Evolutionary conservation across 2,888 invertebrate species (phyloP), one percentile per base, ranked within the genome.

Genomic region (Sycophila texana): DNA sequence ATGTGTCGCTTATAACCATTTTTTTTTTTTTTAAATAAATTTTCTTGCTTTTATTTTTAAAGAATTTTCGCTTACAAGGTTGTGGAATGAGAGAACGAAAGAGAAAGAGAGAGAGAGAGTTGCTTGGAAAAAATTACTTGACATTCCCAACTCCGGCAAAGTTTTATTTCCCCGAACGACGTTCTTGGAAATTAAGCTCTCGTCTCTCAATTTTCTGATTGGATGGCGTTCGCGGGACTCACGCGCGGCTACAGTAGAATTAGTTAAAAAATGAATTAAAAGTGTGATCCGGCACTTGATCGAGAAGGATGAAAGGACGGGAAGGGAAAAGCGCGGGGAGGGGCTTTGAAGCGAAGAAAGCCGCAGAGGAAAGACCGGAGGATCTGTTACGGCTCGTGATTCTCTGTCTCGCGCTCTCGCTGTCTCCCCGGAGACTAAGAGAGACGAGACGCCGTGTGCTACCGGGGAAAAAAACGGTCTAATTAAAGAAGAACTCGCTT

Each of bases 401-500:
- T 89, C 85, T 87, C 83, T 85, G 84, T 26, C n/a, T 14, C 49
- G 20, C 30, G 39, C 14, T 70, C 30, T 22, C 55, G 20, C 71
- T n/a, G 30, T 86, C 88, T 87, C 88, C 81, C 83, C 86, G 85
- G 86, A 81, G 77, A 82, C 87, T 87, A 88, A 71, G 53, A 74
- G 55, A 57, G 39, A 70, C 1, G 39, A 26, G 18, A 20, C 20
- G 65, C 16, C 39, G 84, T 84, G 81, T 83, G 84, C 83, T 81
- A 79, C 77, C 83, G 83, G 83, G 83, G 83, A 87, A 89, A 87
- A 87, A 87, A 89, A 87, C 86, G 86, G 86, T 88, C 89, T 89
- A 90, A 90, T 90, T 90, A 90, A 89, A 89, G 88, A 85, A 87
- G 85, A 85, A 83, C 84, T 85, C 86, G 82, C 84, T 84, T 84